phyloP scores from a whole-genome alignment of 35 echinoderm and acorn worm genomes.

The Diadema setosum region DNA sequence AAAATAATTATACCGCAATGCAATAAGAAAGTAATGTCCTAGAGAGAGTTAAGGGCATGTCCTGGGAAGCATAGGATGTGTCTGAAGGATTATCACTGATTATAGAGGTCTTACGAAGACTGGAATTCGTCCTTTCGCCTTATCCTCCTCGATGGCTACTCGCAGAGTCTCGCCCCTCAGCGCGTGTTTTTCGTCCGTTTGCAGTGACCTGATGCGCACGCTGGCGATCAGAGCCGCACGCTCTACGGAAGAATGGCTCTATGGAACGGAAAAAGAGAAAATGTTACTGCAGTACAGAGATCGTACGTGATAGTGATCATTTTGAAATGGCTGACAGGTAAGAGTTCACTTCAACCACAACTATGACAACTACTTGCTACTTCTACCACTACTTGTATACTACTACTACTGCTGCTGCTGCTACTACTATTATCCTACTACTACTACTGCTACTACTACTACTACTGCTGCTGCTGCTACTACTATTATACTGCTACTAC shows the following conservation, averaged over 20 bases:
- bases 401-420: too few species aligned
- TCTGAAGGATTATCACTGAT: too few species aligned
- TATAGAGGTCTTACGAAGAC: conserved; percentile 86
- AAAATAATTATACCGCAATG: too few species aligned
- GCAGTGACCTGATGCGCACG: conserved; percentile 45
- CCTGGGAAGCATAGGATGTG: too few species aligned
- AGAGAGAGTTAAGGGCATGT: too few species aligned
- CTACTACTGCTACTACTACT: not conserved
- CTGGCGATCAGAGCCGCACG: conserved; percentile 72
- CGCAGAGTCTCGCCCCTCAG: conserved; percentile 58
- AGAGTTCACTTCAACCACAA: not conserved
- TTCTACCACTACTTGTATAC: not conserved
- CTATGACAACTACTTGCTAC: not conserved
- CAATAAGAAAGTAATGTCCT: too few species aligned
- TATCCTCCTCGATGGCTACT: conserved; percentile 82
- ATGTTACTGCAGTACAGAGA: not conserved
- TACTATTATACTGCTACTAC: not conserved
- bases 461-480: not conserved
- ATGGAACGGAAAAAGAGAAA: not conserved
- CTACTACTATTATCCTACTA: too few species aligned
- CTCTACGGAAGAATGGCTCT: conserved; percentile 84
- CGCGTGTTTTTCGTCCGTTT: conserved; percentile 30
- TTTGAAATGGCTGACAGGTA: not conserved
- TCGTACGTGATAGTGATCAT: not conserved
- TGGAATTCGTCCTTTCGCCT: conserved; percentile 78